Percentiles rank a stretch among this genome's conserved stretches.
Conservation (phyloP, 2,888 invertebrate species). For the Agelastica alni region DNA sequence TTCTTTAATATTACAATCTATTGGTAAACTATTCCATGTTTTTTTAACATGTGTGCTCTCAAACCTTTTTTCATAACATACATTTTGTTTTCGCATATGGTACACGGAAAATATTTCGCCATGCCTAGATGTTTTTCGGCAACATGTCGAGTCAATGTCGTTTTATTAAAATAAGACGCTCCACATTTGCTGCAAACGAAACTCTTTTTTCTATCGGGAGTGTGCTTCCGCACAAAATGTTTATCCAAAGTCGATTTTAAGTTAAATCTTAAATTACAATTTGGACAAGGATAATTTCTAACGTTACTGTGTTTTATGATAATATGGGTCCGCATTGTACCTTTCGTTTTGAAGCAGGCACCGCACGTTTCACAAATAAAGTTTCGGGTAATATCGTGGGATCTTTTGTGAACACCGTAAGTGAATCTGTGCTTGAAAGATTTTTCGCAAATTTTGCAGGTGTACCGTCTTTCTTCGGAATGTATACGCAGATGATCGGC, state of each 20-base stretch:
- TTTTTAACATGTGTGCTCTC: constrained; percentile 25
- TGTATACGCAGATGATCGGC: constrained; percentile 39
- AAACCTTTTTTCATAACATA: constrained; percentile 28
- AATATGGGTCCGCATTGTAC: constrained; percentile 43
- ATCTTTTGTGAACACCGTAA: constrained; percentile 41
- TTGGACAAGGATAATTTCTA: constrained; percentile 41
- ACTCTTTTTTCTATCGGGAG: constrained; percentile 19
- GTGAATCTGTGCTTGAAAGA: constrained; percentile 42
- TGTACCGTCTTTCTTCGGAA: constrained; percentile 36
- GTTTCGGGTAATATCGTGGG: constrained; percentile 42
- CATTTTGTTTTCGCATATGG: constrained; percentile 25
- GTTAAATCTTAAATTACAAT: constrained; percentile 43
- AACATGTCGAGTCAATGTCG: constrained; percentile 26
- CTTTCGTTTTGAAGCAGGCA: constrained; percentile 41
- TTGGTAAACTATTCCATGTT: constrained; percentile 16
- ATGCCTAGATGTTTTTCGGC: constrained; percentile 28
- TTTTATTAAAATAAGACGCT: constrained; percentile 27
- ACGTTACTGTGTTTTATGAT: constrained; percentile 40
- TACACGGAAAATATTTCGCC: constrained; percentile 22
- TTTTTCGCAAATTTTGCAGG: constrained; percentile 43
- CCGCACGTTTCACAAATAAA: constrained; percentile 45
- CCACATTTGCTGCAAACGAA: constrained; percentile 27
- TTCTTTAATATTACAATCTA: too few species aligned
- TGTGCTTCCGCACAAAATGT: constrained; percentile 34
- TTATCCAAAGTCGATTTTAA: constrained; percentile 44